A percentile compares a stretch with the other conserved stretches of the same genome.
These are phyloP conservation scores for Boleophthalmus pectinirostris DNA, from an alignment of 2,113 vertebrate genomes.

Conservation along the genomic window DNA sequence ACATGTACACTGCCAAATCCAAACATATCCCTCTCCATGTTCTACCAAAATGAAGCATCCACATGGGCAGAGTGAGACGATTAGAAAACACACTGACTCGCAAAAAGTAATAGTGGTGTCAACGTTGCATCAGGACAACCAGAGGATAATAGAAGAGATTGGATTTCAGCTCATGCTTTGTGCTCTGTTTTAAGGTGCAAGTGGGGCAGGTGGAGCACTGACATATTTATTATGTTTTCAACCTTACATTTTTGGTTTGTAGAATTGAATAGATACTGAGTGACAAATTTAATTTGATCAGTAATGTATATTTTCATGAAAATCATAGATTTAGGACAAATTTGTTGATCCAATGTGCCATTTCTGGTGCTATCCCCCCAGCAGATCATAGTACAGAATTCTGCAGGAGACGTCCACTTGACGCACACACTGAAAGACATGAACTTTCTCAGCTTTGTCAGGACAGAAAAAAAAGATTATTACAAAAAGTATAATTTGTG, in stretches of 20 bases:
- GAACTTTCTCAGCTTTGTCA: too few species aligned
- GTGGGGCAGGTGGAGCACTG: background rate
- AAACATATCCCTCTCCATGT: background rate
- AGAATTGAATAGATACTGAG: background rate
- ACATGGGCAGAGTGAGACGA: conserved; percentile 22
- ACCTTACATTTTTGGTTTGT: background rate
- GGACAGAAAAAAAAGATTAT: too few species aligned
- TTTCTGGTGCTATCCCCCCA: too few species aligned
- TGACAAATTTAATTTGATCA: too few species aligned
- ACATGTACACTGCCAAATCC: conserved; percentile 15
- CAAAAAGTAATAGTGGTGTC: conserved; percentile 14
- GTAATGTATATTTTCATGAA: too few species aligned
- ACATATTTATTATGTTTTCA: background rate
- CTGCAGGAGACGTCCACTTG: too few species aligned
- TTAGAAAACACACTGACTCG: background rate
- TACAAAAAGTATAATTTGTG: too few species aligned
- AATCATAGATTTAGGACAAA: too few species aligned
- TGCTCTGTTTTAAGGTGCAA: background rate
- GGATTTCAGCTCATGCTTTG: conserved; percentile 43
- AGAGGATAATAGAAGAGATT: conserved; percentile 19
- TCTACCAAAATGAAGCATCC: background rate
- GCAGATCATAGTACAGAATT: too few species aligned
- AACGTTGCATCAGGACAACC: conserved; percentile 21
- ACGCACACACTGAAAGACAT: too few species aligned
- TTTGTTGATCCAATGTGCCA: too few species aligned